These are phyloP conservation scores for Mesoligia furuncula DNA, from an alignment of 2,888 invertebrate genomes.

Conservation along the genomic window DNA sequence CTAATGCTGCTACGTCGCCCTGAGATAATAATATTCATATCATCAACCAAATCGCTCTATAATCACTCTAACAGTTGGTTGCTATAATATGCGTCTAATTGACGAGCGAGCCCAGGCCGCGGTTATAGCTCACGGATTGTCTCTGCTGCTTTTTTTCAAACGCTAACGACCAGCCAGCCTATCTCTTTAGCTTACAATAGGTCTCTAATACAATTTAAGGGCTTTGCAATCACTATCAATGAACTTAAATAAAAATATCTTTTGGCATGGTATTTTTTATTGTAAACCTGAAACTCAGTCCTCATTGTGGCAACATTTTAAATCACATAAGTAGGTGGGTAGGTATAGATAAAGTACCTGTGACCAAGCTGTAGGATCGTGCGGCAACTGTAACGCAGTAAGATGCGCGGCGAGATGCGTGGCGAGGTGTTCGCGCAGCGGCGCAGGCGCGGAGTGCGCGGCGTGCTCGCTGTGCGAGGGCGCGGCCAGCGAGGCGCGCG, in stretches of 20 bases:
- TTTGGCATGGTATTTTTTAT: neutral
- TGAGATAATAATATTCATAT: slow-evolving; percentile 79
- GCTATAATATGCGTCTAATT: neutral
- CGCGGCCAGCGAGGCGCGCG: slow-evolving; percentile 88
- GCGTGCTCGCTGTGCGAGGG: slow-evolving; percentile 91
- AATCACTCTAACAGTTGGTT: neutral
- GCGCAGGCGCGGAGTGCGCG: slow-evolving; percentile 89
- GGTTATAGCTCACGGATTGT: neutral
- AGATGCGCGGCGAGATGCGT: slow-evolving; percentile 71
- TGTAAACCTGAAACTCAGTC: neutral
- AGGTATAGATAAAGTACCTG: slow-evolving; percentile 70
- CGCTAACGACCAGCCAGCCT: neutral
- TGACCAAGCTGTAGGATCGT: slow-evolving; percentile 80
- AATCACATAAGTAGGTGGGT: neutral
- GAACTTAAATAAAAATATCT: neutral
- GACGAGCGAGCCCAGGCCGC: neutral
- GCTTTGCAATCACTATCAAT: neutral
- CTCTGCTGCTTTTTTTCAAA: neutral
- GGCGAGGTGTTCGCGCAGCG: slow-evolving; percentile 83
- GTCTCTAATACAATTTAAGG: neutral
- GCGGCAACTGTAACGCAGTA: slow-evolving; percentile 76
- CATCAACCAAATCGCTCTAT: neutral
- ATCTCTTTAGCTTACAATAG: neutral
- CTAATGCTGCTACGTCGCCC: slow-evolving; percentile 78
- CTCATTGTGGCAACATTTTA: neutral